Conservation (phyloP, 2,113 vertebrate genomes). For the Phylloscopus trochiloides region DNA sequence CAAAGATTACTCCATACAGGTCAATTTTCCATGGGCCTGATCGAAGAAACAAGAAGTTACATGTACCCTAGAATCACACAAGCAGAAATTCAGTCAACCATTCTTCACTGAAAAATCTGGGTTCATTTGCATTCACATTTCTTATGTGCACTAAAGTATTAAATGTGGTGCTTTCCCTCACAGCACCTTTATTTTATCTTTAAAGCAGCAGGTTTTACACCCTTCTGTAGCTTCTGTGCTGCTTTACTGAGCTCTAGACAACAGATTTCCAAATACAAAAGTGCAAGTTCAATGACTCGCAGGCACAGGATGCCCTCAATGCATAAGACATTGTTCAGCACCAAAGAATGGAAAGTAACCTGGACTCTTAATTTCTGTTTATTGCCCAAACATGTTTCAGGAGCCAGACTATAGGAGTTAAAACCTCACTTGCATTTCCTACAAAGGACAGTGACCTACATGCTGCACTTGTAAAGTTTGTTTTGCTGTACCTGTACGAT, state of each 20-base stretch:
- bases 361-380: background rate
- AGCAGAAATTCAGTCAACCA: background rate
- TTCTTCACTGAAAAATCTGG: background rate
- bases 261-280: background rate
- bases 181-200: background rate
- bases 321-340: background rate
- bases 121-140: background rate
- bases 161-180: background rate
- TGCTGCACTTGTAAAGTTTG: rapidly evolving
- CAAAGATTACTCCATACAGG: background rate
- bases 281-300: background rate
- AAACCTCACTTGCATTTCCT: background rate
- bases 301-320: background rate
- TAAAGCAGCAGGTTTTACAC: background rate
- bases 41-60: background rate
- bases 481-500: background rate
- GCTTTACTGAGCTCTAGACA: background rate
- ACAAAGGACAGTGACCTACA: background rate
- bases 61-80: background rate
- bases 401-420: background rate
- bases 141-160: background rate
- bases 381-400: background rate
- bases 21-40: rapidly evolving
- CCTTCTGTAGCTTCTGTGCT: too few relatives aligned
- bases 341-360: background rate